Conservation (phyloP, 2,888 invertebrate species). For the Coenonympha arcania region DNA sequence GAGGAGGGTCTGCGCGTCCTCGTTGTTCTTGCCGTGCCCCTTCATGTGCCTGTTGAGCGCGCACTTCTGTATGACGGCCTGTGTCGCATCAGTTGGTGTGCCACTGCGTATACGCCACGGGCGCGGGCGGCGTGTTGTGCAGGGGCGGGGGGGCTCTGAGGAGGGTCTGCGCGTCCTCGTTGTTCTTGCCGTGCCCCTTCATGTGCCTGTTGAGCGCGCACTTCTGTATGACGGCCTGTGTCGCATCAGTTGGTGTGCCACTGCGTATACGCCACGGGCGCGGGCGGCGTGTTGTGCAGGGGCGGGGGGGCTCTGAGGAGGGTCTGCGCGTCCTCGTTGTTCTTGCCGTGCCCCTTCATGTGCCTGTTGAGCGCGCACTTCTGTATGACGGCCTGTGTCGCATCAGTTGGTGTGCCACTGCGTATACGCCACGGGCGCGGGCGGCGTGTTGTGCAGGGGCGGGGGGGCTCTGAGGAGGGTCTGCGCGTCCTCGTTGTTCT, state of each 20-base stretch:
- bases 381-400: constrained; percentile 94
- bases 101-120: constrained; percentile 27
- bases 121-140: constrained; percentile 18
- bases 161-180: too few relatives aligned
- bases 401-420: too few relatives aligned
- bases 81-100: constrained; percentile 12
- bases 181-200: too few relatives aligned
- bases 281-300: constrained; percentile 20
- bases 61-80: too few relatives aligned
- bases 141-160: constrained; percentile 26
- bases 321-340: constrained; percentile 27
- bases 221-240: background rate
- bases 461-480: too few relatives aligned
- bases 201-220: too few relatives aligned
- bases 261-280: constrained; percentile 25
- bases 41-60: too few relatives aligned
- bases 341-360: constrained; percentile 78
- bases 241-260: constrained; percentile 23
- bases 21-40: too few relatives aligned
- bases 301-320: constrained; percentile 26
- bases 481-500: too few relatives aligned
- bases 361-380: constrained; percentile 94
- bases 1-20: too few relatives aligned
- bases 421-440: too few relatives aligned
- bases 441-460: too few relatives aligned